Evolutionary conservation across 2,888 invertebrate genomes (phyloP), one percentile per base, ranked within the genome.

Genomic region (Phortica okadai): DNA sequence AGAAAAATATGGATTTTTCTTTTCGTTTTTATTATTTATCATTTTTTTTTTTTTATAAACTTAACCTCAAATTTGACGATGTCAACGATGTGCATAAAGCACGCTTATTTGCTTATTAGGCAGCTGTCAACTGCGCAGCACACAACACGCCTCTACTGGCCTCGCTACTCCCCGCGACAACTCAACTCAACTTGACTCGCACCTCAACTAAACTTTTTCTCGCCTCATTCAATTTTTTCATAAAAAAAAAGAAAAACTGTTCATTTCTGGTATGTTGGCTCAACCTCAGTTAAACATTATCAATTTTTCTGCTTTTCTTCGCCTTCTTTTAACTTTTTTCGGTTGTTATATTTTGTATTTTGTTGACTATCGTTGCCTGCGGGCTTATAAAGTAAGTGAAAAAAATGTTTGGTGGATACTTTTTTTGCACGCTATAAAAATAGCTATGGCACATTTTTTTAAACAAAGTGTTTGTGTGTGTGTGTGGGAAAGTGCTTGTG

Each of bases 401-500:
- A 69, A 45, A 69, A 45, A 16, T 44, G 6, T 69, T 50, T 69
- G 62, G 21, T 11, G 10, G 10, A 25, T 25, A 5, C 10, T 0
- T 21, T 8, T 72, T 72, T 56, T 72, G 56, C 70, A 72, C 70
- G n/a, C 41, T 33, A 72, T 54, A 72, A 72, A 72, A 72, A 56
- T 74, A 54, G 76, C 21, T 54, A 6, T 25, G 14, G 67, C 42
- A 21, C 21, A 21, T 21, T 21, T 21, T 21, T 21, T 33, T 3
- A 50, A 5, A 11, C 73, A 58, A 33, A 7, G 3, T 62, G 45
- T 11, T 16, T 62, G 74, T 77, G 59, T 75, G 73, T 58, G 42
- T 69, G 58, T 69, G 62, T 70, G 76, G 76, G 70, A 58, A 42
- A 62, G 74, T 10, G 21, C 16, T 41, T 21, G 42, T 42, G 42